These are phyloP conservation scores for Manis pentadactyla DNA, from an alignment of 2,797 vertebrate species.

Conservation along the genomic window DNA sequence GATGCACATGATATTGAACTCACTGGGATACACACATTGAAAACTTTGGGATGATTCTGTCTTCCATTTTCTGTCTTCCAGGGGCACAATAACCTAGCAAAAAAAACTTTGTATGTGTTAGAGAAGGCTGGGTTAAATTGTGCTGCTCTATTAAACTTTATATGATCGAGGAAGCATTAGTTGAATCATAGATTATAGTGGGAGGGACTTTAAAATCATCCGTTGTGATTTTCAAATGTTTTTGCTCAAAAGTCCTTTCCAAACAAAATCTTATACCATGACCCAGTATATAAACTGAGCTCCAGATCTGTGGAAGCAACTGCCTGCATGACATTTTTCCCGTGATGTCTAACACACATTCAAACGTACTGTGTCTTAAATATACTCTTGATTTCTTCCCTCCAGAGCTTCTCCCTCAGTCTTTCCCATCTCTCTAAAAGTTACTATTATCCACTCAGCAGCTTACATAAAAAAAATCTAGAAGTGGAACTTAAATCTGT, in stretches of 20 bases:
- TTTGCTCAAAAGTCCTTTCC: constrained; percentile 22
- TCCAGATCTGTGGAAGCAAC: neutral
- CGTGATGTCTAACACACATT: neutral
- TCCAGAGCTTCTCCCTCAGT: neutral
- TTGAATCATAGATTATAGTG: neutral
- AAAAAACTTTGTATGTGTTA: neutral
- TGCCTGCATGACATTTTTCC: neutral
- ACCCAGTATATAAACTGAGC: neutral
- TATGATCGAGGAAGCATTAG: neutral
- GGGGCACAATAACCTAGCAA: neutral
- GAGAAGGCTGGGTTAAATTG: constrained; percentile 21
- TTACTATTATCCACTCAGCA: neutral
- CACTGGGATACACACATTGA: neutral
- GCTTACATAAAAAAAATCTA: neutral
- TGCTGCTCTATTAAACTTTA: constrained; percentile 8
- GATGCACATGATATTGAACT: neutral
- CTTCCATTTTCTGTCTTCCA: constrained; percentile 47
- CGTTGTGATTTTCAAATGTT: constrained; percentile 10
- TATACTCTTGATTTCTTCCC: constrained; percentile 11
- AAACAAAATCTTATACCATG: neutral
- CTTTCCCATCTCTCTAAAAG: constrained; percentile 4
- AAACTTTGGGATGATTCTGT: neutral
- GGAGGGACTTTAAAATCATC: neutral
- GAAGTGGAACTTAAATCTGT: neutral
- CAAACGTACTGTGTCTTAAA: neutral